Evolutionary conservation across 2,797 vertebrate genomes (phyloP), one percentile per base, ranked within the genome.

Genomic region (Tenualosa thibaudeaui): DNA sequence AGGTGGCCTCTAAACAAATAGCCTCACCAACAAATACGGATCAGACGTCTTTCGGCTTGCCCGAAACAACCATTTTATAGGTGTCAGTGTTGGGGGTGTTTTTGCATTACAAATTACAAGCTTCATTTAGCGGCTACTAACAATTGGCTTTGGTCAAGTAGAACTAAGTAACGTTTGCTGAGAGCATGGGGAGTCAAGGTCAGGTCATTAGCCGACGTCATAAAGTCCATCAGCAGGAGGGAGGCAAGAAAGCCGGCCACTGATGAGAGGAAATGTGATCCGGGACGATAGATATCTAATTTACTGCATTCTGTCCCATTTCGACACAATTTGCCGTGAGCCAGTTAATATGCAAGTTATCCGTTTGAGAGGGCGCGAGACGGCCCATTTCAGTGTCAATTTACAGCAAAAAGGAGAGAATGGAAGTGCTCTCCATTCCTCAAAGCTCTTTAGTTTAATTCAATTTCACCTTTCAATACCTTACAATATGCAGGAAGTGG

Each of bases 391-490:
- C 92, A 94, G 93, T 93, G 93, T 95, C 94, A 92, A 95, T 95
- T 95, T 94, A 95, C 94, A 94, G 93, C 93, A 94, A 94, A 90
- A 88, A 91, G 37, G 92, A 88, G 88, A 93, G 93, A 94, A 91
- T 92, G 91, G 90, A 92, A 94, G 93, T 94, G 94, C 94, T 94
- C 93, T 92, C 93, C 91, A 92, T 91, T 94, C 92, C 94, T 94
- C 91, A 93, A 91, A 95, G 94, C 94, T 91, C 90, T 94, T 95
- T 93, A 94, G 94, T 93, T 94, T 95, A 95, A 96, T 95, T 95
- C 94, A 95, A 95, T 96, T 94, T 91, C 92, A 92, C 92, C 93
- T 94, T 94, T 94, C 94, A 95, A 95, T 94, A 93, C 92, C 93
- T 94, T 93, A 94, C 92, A 94, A 93, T 94, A 93, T 92, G 90